Evolutionary conservation across 2,113 vertebrate species (phyloP).

Genomic region (Oncorhynchus gorbuscha): DNA sequence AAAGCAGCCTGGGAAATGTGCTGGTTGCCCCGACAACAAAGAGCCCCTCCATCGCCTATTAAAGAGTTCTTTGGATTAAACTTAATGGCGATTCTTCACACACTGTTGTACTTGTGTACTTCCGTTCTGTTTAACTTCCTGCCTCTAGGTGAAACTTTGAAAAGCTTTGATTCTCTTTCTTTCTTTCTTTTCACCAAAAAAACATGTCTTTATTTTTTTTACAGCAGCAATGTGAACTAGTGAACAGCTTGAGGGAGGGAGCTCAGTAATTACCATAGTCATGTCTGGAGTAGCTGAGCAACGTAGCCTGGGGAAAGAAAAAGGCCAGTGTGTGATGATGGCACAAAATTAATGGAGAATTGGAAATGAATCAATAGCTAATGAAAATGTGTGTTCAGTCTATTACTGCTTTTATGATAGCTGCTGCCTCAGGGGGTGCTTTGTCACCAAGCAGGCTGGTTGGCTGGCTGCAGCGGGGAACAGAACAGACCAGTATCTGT

Average conservation of each 20-base stretch:
- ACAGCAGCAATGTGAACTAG: constrained; percentile 52
- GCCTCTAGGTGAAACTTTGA: constrained; percentile 41
- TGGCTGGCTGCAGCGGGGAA: constrained; percentile 24
- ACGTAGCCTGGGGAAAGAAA: constrained; percentile 66
- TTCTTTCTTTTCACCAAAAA: constrained; percentile 37
- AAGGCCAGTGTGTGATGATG: constrained; percentile 62
- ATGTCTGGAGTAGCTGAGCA: constrained; percentile 70
- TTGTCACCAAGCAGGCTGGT: constrained; percentile 6
- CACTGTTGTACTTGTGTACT: constrained; percentile 32
- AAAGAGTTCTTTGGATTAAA: not conserved
- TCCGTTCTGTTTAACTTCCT: constrained; percentile 15
- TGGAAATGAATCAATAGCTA: constrained; percentile 78
- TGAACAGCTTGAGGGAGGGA: constrained; percentile 68
- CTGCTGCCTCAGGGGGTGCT: constrained; percentile 56
- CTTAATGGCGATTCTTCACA: constrained; percentile 36
- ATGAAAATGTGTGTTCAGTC: constrained; percentile 75
- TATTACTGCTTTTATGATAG: constrained; percentile 70
- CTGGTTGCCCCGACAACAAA: not conserved
- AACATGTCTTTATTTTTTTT: constrained; percentile 58
- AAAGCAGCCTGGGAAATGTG: not conserved
- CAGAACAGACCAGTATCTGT: constrained; percentile 39
- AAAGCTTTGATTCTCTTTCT: constrained; percentile 3
- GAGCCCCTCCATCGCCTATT: not conserved
- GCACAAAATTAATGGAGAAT: constrained; percentile 73
- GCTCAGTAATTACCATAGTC: constrained; percentile 71